A percentile compares a stretch with the other conserved stretches of the same genome.
Conservation (phyloP, 2,888 invertebrate species). For the Lepidocyrtinus sp. region DNA sequence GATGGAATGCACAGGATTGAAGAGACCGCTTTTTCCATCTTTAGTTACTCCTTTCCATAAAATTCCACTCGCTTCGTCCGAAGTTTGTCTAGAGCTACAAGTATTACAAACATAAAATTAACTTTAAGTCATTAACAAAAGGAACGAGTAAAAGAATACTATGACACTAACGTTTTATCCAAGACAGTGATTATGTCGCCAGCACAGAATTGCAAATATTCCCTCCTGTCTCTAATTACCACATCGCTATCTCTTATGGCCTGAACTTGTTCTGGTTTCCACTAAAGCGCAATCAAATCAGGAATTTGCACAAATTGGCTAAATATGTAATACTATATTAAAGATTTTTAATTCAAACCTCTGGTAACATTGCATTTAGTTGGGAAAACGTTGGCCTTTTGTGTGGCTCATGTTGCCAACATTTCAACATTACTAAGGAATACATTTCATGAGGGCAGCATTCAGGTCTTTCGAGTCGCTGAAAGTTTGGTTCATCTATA, state of each 20-base stretch:
- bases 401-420: slow-evolving; percentile 95
- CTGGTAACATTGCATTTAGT: slow-evolving; percentile 81
- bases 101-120: slow-evolving; percentile 29
- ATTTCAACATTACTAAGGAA: slow-evolving; percentile 92
- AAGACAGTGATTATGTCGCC: slow-evolving; percentile 95
- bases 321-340: no score
- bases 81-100: slow-evolving; percentile 72
- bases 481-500: slow-evolving; percentile 92
- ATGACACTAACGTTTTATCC: slow-evolving; percentile 80
- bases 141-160: background rate
- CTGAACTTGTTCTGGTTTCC: slow-evolving; percentile 94
- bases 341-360: slow-evolving; percentile 73
- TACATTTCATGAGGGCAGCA: slow-evolving; percentile 92
- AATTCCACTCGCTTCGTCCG: slow-evolving; percentile 56
- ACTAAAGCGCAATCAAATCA: slow-evolving; percentile 74
- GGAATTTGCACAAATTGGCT: no score
- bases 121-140: background rate
- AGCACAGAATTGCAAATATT: slow-evolving; percentile 86
- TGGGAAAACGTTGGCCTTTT: slow-evolving; percentile 93
- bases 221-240: slow-evolving; percentile 75
- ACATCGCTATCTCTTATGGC: slow-evolving; percentile 78
- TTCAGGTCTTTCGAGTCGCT: slow-evolving; percentile 93
- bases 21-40: slow-evolving; percentile 93
- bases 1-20: slow-evolving; percentile 91
- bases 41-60: slow-evolving; percentile 92